Conservation (phyloP, 2,888 invertebrate genomes). For the Hyppa rectilinea region DNA sequence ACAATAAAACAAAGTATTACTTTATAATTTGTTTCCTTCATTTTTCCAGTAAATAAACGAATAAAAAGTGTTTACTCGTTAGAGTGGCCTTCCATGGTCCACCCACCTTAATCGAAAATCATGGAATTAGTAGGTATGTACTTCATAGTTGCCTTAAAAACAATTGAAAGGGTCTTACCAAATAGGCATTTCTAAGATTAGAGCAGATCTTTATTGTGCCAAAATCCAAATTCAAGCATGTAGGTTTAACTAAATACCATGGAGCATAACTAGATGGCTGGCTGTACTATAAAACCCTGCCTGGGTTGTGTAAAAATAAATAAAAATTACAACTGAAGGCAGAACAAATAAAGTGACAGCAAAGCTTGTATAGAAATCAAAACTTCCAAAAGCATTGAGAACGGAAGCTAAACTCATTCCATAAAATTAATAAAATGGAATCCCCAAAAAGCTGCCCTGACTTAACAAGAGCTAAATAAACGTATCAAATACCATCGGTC, state of each 20-base stretch:
- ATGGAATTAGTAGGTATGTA: background rate
- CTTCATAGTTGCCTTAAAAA: background rate
- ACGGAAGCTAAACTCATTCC: background rate
- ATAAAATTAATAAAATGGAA: slow-evolving; percentile 1
- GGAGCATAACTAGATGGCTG: background rate
- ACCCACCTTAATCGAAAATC: no score
- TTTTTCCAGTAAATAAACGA: no score
- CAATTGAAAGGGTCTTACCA: background rate
- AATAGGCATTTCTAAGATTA: no score
- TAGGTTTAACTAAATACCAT: background rate
- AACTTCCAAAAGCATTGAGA: background rate
- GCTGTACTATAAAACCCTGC: background rate
- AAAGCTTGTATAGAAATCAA: background rate
- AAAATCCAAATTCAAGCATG: background rate
- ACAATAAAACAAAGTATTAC: no score
- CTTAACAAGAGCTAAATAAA: slow-evolving; percentile 37
- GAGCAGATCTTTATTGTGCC: background rate
- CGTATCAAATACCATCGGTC: slow-evolving; percentile 64
- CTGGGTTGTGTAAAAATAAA: no score
- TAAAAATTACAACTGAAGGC: background rate
- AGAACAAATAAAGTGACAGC: background rate
- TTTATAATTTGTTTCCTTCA: no score
- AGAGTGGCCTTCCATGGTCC: no score
- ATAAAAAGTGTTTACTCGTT: no score
- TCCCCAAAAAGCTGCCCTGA: slow-evolving; percentile 35